phyloP scores from a whole-genome alignment of 2,797 vertebrate species.

The Toxotes lorentzi region DNA sequence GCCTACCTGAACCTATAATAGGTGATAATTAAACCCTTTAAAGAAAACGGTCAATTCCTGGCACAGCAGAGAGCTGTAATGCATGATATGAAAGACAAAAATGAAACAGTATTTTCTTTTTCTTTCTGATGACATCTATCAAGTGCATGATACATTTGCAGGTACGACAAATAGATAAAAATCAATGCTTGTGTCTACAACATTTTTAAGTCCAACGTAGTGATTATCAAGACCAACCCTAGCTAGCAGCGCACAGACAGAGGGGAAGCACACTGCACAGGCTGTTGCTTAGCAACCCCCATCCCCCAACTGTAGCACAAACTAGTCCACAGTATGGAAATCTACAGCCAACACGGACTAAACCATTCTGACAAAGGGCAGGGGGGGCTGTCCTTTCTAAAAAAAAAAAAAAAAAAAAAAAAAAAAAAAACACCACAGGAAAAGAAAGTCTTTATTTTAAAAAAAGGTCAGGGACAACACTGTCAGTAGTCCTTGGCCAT shows the following conservation, averaged over 20 bases:
- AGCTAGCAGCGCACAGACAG: conserved; percentile 78
- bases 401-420: no score
- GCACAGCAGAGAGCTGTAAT: conserved; percentile 24
- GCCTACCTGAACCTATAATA: not conserved
- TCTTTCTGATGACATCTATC: not conserved
- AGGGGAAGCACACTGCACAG: conserved; percentile 68
- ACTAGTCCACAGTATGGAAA: conserved; percentile 81
- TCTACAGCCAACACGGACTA: conserved; percentile 76
- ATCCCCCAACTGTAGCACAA: conserved; percentile 82
- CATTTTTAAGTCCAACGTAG: conserved; percentile 33
- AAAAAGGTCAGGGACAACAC: conserved; percentile 40
- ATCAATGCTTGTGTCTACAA: conserved; percentile 6
- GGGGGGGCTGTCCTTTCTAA: conserved; percentile 31
- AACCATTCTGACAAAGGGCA: conserved; percentile 77
- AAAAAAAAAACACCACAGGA: conserved; percentile 33
- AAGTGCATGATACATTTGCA: conserved; percentile 13
- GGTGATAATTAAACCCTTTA: conserved; percentile 11
- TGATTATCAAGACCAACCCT: conserved; percentile 47
- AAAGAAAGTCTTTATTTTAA: conserved; percentile 34
- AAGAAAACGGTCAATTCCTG: not conserved
- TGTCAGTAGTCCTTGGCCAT: not conserved
- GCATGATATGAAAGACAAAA: not conserved
- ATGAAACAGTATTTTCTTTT: not conserved
- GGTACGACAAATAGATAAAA: not conserved
- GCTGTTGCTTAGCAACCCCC: conserved; percentile 81